A percentile compares a stretch with the other conserved stretches of the same genome.
phyloP scores from a whole-genome alignment of 2,797 vertebrate species.

The Diceros bicornis region DNA sequence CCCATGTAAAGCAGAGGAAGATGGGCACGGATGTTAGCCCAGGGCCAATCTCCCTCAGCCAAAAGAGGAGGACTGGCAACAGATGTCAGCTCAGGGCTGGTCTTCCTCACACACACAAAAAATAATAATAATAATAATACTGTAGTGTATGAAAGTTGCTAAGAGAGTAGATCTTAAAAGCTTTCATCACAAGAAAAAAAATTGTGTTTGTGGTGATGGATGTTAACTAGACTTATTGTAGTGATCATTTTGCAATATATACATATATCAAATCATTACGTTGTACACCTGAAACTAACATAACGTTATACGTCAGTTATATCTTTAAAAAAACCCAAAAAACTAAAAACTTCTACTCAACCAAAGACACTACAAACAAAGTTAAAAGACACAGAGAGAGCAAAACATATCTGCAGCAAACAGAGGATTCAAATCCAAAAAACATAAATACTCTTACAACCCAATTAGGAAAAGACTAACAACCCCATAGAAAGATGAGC shows the following conservation, averaged over 20 bases:
- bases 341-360: background rate
- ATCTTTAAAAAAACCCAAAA: background rate
- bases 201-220: background rate
- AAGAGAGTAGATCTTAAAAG: background rate
- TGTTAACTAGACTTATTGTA: background rate
- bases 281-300: background rate
- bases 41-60: too few species aligned
- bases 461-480: background rate
- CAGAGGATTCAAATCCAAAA: background rate
- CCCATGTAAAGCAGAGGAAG: too few species aligned
- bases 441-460: rapidly evolving
- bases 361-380: background rate
- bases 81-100: too few species aligned
- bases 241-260: background rate
- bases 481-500: background rate
- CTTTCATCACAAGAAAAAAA: background rate
- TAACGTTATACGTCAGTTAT: background rate
- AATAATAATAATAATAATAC: too few species aligned
- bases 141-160: background rate
- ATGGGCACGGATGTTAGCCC: too few species aligned
- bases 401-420: background rate
- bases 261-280: rapidly evolving
- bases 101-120: too few species aligned
- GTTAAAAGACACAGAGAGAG: background rate
- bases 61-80: too few species aligned